These are phyloP conservation scores for Benitochromis conjunctus DNA, from an alignment of 2,113 vertebrate species.

Conservation along the genomic window DNA sequence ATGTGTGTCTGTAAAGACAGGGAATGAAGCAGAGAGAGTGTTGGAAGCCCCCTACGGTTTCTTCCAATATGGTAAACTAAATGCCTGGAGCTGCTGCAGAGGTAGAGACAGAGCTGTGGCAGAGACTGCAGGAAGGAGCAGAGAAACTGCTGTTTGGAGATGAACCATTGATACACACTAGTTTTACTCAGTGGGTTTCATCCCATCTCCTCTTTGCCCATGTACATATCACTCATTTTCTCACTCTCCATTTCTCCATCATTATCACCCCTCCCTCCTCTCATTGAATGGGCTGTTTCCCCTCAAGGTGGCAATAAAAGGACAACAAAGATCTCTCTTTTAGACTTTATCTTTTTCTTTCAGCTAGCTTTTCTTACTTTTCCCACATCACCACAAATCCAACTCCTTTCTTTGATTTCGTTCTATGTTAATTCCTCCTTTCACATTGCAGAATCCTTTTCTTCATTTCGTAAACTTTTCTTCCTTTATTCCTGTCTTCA, in stretches of 20 bases:
- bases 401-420: background rate
- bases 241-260: background rate
- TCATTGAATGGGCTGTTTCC: background rate
- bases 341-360: background rate
- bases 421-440: background rate
- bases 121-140: background rate
- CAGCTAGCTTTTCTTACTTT: background rate
- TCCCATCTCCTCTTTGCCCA: constrained; percentile 1
- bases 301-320: background rate
- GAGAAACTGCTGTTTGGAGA: constrained; percentile 20
- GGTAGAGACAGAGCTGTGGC: background rate
- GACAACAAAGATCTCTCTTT: background rate
- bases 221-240: background rate
- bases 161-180: background rate
- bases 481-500: background rate
- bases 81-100: constrained; percentile 11
- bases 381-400: background rate
- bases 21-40: background rate
- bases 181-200: constrained; percentile 28
- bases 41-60: constrained; percentile 14
- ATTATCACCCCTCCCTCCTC: background rate
- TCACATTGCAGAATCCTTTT: background rate
- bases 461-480: background rate
- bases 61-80: constrained; percentile 6
- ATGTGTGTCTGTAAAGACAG: background rate